Evolutionary conservation across 1,140 invertebrate species (phyloP).

Genomic region (Drosophila nigromelanica): DNA sequence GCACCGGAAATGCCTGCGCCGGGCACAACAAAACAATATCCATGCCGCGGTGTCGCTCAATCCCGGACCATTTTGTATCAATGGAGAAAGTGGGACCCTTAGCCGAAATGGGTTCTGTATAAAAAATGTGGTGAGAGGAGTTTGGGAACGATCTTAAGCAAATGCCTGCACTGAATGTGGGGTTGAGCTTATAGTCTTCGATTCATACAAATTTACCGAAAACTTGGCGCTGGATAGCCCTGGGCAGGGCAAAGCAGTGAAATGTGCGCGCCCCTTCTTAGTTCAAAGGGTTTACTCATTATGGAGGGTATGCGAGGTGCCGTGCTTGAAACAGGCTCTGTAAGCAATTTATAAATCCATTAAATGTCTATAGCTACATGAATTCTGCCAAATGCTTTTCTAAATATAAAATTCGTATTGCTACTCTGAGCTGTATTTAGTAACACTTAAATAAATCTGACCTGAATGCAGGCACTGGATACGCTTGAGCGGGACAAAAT

Average conservation of each 20-base stretch:
- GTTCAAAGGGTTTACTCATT: slow-evolving; percentile 85
- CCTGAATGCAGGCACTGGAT: slow-evolving; percentile 88
- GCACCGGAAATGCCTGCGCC: slow-evolving; percentile 88
- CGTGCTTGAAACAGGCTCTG: slow-evolving; percentile 84
- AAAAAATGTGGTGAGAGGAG: not conserved
- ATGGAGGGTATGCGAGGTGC: slow-evolving; percentile 71
- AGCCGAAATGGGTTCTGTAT: slow-evolving; percentile 86
- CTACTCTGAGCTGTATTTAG: not conserved
- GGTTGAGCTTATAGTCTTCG: not conserved
- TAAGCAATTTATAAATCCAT: slow-evolving; percentile 24
- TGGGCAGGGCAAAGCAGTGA: slow-evolving; percentile 86
- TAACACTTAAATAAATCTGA: slow-evolving; percentile 82
- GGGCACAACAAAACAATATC: slow-evolving; percentile 86
- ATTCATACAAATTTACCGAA: slow-evolving; percentile 85
- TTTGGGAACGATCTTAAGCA: not conserved
- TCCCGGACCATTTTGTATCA: slow-evolving; percentile 86
- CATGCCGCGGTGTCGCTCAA: slow-evolving; percentile 70
- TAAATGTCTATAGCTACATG: no score
- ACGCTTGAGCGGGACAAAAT: slow-evolving; percentile 88
- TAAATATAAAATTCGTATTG: not conserved
- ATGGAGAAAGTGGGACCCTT: slow-evolving; percentile 85
- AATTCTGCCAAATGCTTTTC: not conserved
- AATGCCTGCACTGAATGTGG: not conserved
- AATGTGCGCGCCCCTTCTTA: slow-evolving; percentile 68
- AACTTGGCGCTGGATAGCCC: slow-evolving; percentile 87